Evolutionary conservation across 2,797 vertebrate genomes (phyloP), one percentile per base, ranked within the genome.

Genomic region (Anabacerthia variegaticeps): DNA sequence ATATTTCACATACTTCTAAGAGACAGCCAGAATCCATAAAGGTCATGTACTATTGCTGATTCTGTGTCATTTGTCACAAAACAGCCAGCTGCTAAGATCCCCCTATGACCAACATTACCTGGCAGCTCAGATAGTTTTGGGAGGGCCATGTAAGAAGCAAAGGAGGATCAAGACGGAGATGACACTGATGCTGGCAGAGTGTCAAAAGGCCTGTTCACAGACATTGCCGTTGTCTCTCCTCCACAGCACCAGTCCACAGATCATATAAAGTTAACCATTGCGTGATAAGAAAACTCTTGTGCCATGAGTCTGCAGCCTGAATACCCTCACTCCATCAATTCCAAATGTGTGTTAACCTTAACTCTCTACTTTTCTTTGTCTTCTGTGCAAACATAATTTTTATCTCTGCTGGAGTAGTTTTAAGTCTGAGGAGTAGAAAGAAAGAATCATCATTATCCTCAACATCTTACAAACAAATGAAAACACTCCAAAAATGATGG

Each of bases 21-120:
- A 95, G 94, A 97, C 89, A 96, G 95, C 93, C 85, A 96, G 94
- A 94, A 96, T 93, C 93, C 92, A 94, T 97, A 97, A 96, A 97
- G 96, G 95, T 96, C 96, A 89, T 72, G 67, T 92, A 92, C 85
- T 94, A 44, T 84, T 95, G 93, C 96, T 97, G 96, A 96, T 95
- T 93, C 93, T 92, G 78, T 96, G 93, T 96, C 95, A 96, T 96
- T 97, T 96, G 95, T 96, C 96, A 97, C 89, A 94, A 95, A 95
- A 74, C 95, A 96, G 72, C 95, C 88, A 92, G 87, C 94, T 97
- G 83, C 85, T 89, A 90, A 93, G 92, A 95, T 93, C 85, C 96
- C 96, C 95, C 79, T 95, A 95, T 95, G 96, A 88, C 95, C 89
- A 82, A 74, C 92, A 93, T 88, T 97, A 96, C 89, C 93, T 95